These are phyloP conservation scores for Muricea muricata DNA, from an alignment of 92 coral and sea anemone genomes.

Conservation along the genomic window DNA sequence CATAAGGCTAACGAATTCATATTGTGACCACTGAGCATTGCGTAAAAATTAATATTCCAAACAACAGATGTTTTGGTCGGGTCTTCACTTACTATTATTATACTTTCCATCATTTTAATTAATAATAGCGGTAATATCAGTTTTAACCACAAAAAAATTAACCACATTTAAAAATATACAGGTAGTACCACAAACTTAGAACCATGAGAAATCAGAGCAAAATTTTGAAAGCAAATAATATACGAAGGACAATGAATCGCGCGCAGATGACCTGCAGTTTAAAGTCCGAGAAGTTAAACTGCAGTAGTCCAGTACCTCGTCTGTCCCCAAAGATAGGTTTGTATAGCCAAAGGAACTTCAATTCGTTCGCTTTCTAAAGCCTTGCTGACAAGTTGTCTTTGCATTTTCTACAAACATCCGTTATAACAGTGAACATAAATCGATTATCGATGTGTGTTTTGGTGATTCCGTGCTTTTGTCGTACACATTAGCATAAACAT, in stretches of 20 bases:
- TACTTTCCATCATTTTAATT: not conserved
- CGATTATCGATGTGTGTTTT: not conserved
- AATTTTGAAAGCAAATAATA: not conserved
- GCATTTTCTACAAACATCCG: constrained; percentile 20
- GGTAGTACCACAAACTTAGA: not conserved
- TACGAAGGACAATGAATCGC: not conserved
- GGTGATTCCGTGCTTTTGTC: no score
- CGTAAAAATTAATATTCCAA: not conserved
- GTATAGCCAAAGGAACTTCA: constrained; percentile 91
- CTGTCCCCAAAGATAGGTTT: constrained; percentile 98
- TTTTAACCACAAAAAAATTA: not conserved
- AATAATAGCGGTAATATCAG: constrained; percentile 15
- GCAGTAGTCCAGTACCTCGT: constrained; percentile 72
- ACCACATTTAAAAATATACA: not conserved
- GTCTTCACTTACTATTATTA: constrained; percentile 9
- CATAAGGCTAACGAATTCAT: not conserved
- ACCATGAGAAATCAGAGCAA: not conserved
- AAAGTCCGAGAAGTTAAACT: not conserved
- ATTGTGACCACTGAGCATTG: not conserved
- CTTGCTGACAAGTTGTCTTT: constrained; percentile 62
- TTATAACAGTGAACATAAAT: not conserved
- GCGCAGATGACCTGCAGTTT: not conserved
- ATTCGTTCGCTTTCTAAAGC: constrained; percentile 91
- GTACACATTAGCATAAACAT: no score
- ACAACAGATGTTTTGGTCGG: constrained; percentile 17